Conservation (phyloP, 2,797 vertebrate genomes). For the Sitta carolinensis region DNA sequence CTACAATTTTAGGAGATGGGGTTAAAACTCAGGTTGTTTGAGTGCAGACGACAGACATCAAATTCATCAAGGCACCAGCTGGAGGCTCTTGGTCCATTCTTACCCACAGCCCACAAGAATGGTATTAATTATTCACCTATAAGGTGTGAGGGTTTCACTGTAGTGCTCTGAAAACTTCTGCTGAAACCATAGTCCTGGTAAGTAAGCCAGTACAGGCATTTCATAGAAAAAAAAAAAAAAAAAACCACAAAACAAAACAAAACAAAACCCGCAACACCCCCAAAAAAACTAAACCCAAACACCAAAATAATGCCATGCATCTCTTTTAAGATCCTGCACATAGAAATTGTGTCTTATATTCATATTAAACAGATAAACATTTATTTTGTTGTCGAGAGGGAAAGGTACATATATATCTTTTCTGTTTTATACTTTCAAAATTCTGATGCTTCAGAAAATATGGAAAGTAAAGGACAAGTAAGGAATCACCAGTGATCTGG, state of each 20-base stretch:
- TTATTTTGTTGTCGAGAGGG: neutral
- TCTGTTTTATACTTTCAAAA: neutral
- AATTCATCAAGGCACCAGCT: neutral
- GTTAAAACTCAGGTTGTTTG: neutral
- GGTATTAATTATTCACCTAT: neutral
- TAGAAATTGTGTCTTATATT: neutral
- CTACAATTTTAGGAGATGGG: neutral
- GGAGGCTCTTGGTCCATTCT: neutral
- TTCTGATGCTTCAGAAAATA: neutral
- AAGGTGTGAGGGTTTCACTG: rapidly evolving
- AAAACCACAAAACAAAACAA: no score
- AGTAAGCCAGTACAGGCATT: neutral
- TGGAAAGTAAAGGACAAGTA: neutral
- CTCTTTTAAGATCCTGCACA: neutral
- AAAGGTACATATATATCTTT: neutral
- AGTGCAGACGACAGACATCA: neutral
- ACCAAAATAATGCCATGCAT: neutral
- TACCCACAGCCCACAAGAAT: neutral
- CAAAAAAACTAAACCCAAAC: neutral
- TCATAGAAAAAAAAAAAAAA: neutral
- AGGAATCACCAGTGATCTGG: neutral
- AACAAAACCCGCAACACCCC: no score
- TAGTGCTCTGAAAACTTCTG: neutral
- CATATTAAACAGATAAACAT: neutral
- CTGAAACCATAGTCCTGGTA: neutral